Conservation (phyloP, 1,140 invertebrate genomes). For the Pseudobourletiella spinata region DNA sequence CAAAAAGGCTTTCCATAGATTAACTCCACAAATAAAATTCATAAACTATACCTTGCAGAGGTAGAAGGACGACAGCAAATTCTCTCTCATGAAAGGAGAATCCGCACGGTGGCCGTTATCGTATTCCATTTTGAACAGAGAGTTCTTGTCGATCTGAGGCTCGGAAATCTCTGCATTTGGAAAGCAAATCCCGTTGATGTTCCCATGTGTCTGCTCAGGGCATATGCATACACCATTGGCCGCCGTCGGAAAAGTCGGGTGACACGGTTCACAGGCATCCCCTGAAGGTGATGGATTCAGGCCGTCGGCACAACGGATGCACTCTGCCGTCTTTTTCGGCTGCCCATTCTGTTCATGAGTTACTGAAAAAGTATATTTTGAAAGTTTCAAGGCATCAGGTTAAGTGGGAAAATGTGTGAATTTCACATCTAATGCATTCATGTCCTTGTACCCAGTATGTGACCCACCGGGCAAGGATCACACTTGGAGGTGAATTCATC, state of each 20-base stretch:
- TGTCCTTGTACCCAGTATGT: slow-evolving; percentile 43
- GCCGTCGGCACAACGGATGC: slow-evolving; percentile 44
- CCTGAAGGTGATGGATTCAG: slow-evolving; percentile 41
- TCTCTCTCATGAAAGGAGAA: slow-evolving; percentile 46
- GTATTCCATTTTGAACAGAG: slow-evolving; percentile 42
- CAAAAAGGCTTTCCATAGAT: too few relatives aligned
- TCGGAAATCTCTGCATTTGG: slow-evolving; percentile 36
- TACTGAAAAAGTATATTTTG: too few relatives aligned
- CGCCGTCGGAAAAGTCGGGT: slow-evolving; percentile 28
- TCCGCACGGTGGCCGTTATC: slow-evolving; percentile 39
- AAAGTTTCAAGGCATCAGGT: too few relatives aligned
- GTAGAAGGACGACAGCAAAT: slow-evolving; percentile 44
- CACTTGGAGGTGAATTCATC: slow-evolving; percentile 33
- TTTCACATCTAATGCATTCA: too few relatives aligned
- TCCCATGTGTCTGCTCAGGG: slow-evolving; percentile 34
- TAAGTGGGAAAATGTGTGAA: too few relatives aligned
- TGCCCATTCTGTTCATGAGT: slow-evolving; percentile 42
- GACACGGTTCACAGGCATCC: slow-evolving; percentile 44
- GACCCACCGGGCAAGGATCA: slow-evolving; percentile 37
- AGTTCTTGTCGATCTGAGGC: slow-evolving; percentile 38
- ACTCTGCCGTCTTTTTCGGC: slow-evolving; percentile 39
- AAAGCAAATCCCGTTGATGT: slow-evolving; percentile 43
- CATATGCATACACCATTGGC: slow-evolving; percentile 35
- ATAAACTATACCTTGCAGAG: slow-evolving; percentile 51
- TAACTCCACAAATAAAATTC: too few relatives aligned